Evolutionary conservation across 1,140 invertebrate species (phyloP), one percentile per base, ranked within the genome.

Genomic region (Pantala flavescens): DNA sequence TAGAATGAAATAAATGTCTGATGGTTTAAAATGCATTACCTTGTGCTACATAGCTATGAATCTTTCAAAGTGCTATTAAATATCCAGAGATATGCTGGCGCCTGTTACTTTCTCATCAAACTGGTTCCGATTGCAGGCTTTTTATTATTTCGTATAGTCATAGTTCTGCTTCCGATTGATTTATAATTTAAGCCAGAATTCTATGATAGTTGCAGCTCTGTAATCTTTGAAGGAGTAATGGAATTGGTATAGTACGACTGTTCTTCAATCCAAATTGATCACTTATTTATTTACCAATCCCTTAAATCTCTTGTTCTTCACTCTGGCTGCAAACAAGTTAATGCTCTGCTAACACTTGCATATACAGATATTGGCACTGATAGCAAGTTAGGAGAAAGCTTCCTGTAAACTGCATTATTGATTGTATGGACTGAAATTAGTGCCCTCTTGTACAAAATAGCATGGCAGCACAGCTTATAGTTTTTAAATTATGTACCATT

Each of bases 361-460:
- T 36, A 5, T 36, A 36, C 28, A 7, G 49, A 63, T 63, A 19
- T 63, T 63, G 49, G 49, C 49, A 63, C 49, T 21, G n/a, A 19
- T 63, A 63, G 49, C 49, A 63, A 63, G 49, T 63, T 21, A 63
- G n/a, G 49, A 36, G 49, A 63, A 63, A 63, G 49, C 49, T 63
- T 63, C 49, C 49, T 63, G 14, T 21, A 63, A 63, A 19, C 3
- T 63, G 49, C 49, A 63, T 63, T 63, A 63, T 63, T 16, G 49
- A 63, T 63, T 63, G 49, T 63, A 63, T 21, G 28, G 28, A 63
- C 49, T 63, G 49, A 36, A 2, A 36, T 36, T 36, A 36, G 28
- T 36, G 28, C 28, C 28, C 28, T 63, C 49, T 63, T 63, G 49
- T 21, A 19, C 49, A 63, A 21, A 63, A 63, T 19, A 63, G 49